These are phyloP conservation scores for Balaeniceps rex DNA, from an alignment of 2,113 vertebrate species.

Conservation along the genomic window DNA sequence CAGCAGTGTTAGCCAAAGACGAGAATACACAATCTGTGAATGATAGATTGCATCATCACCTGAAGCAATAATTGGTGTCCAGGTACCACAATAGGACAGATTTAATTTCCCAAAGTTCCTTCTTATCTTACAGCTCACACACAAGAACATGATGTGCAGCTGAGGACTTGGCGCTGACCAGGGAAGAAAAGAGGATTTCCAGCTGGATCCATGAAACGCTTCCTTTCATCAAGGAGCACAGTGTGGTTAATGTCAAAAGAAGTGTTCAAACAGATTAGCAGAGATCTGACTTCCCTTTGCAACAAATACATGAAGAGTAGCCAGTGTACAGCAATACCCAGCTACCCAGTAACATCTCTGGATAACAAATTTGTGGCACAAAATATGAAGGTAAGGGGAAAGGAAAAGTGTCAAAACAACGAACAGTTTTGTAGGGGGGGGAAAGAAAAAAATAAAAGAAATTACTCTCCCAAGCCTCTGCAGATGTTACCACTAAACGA, in stretches of 20 bases:
- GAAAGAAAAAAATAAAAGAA: background rate
- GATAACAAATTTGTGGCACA: background rate
- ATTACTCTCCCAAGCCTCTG: background rate
- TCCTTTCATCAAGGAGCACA: background rate
- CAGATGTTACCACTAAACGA: background rate
- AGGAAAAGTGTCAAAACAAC: background rate
- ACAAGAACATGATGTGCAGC: background rate
- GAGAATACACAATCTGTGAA: background rate
- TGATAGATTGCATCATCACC: background rate
- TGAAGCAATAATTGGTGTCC: background rate
- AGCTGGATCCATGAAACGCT: background rate
- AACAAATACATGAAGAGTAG: background rate
- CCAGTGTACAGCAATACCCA: background rate
- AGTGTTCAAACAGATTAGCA: background rate
- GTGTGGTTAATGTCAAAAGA: constrained; percentile 35
- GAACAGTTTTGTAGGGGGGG: background rate
- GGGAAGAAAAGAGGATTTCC: background rate
- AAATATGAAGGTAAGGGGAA: background rate
- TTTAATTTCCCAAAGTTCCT: background rate
- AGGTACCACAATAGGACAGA: background rate
- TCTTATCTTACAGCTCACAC: background rate
- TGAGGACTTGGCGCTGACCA: background rate
- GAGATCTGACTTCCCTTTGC: background rate
- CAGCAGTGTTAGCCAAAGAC: background rate
- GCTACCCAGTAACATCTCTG: background rate